Base-by-base conservation (phyloP, 2,797 vertebrate genomes). In the Helicolenus hilgendorfi region DNA sequence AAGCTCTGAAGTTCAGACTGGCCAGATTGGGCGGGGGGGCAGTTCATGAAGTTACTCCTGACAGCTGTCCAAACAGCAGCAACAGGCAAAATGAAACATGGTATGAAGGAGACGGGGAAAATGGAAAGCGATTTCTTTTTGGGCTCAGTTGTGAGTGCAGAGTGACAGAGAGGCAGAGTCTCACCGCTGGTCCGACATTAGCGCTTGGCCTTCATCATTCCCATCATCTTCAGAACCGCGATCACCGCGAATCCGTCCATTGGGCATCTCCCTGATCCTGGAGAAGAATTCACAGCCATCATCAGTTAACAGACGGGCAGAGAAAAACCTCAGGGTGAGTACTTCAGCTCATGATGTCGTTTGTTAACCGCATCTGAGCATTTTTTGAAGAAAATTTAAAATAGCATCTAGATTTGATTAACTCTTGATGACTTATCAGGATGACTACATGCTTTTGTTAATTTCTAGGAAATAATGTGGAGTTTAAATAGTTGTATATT, bases 31-130 rank as follows among this genome's bases (percentile, higher is more conserved):
- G 13, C 56, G 5, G 5, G 26, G 38, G 20, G 29, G 45, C 20
- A 67, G 56, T 53, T 87, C 71, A 71, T 72, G 67, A 73, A 85
- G 79, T 81, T 85, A 18, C 62, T 27, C 45, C 53, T 63, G 49
- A 85, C 72, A 80, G 70, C 74, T 81, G 80, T 84, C 74, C 67
- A 74, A 79, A 80, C 67, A 87, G 38, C 77, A 85, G 79, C 38
- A 72, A 64, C 49, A 72, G 27, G 29, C 22, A 20, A 75, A 78
- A 74, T 45, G 41, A 79, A 81, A 74, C n/a, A 60, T 72, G 29
- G 33, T 71, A 26, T 79, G 65, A 77, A 33, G 29, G 18, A 74
- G 65, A 83, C 11, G 60, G 36, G 65, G 65, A 84, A 72, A 84
- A 9, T 72, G 58, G 53, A 72, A 79, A 82, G 70, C 2, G 18